Evolutionary conservation across 2,797 vertebrate species (phyloP), one percentile per base, ranked within the genome.

Genomic region (Cryptoprocta ferox): DNA sequence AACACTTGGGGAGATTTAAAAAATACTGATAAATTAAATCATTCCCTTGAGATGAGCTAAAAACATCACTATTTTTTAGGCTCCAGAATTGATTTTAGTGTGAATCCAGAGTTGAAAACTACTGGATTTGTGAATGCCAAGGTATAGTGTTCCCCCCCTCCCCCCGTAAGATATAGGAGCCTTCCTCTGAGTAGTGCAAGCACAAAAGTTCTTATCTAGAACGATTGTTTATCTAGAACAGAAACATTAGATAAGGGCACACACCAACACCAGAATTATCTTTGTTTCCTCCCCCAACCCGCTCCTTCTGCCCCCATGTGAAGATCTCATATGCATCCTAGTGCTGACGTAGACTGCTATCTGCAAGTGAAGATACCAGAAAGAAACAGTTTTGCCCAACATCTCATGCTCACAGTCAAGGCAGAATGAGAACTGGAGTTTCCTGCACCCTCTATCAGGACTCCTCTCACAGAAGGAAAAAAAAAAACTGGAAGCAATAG

Each of bases 151-250:
- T 30, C 85, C n/a, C n/a, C n/a, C n/a, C n/a, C 75, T 68, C 30
- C 28, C 71, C 42, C 42, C 8, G 73, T 35, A 90, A 94, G 56
- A 95, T 70, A 82, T 10, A 56, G 4, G 71, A 88, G 10, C 95
- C 87, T 85, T 95, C 68, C 65, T 94, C 48, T 2, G 11, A 76
- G 42, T 21, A 83, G 37, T 61, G 5, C 32, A 56, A 87, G 59
- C 90, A 84, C 50, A 89, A 39, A 97, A 75, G 39, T 56, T 84
- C 89, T 48, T 48, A 48, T 48, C 48, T 48, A 48, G 48, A 48
- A 48, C 81, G 30, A 66, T 39, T 87, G 75, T 89, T 97, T 95
- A 81, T 79, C 70, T 91, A 56, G 53, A 84, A 73, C 65, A 91
- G 71, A 92, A 92, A 88, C 35, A 84, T 48, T 39, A 76, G 61